Evolutionary conservation across 2,888 invertebrate species (phyloP).

Genomic region (Vannuccia rotundouncinata): DNA sequence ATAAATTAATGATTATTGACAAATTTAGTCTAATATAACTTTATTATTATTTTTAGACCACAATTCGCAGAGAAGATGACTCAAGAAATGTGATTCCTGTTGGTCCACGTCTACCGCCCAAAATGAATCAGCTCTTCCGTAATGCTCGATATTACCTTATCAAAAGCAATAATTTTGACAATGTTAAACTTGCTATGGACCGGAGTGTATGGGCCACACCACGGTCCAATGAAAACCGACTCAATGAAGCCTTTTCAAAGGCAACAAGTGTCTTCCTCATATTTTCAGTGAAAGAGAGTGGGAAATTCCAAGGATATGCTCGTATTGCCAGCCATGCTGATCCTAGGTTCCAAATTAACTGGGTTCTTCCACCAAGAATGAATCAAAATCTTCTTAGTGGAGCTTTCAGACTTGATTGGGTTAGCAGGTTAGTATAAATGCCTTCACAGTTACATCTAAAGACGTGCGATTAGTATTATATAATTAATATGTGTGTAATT

Average conservation of each 20-base stretch:
- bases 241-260: slow-evolving; percentile 82
- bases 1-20: too few species aligned
- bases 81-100: neutral
- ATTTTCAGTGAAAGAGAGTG: slow-evolving; percentile 96
- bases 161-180: slow-evolving; percentile 94
- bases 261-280: slow-evolving; percentile 85
- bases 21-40: too few species aligned
- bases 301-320: slow-evolving; percentile 80
- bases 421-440: slow-evolving; percentile 64
- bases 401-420: slow-evolving; percentile 93
- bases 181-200: slow-evolving; percentile 83
- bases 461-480: too few species aligned
- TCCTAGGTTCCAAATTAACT: slow-evolving; percentile 69
- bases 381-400: slow-evolving; percentile 86
- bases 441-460: too few species aligned
- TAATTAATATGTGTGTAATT: too few species aligned
- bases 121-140: slow-evolving; percentile 62
- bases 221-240: slow-evolving; percentile 88
- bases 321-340: slow-evolving; percentile 78
- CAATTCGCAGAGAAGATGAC: neutral
- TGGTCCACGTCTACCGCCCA: slow-evolving; percentile 17
- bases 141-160: slow-evolving; percentile 90
- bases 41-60: neutral
- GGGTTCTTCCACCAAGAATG: slow-evolving; percentile 86
- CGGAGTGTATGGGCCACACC: slow-evolving; percentile 91